Evolutionary conservation across 2,113 vertebrate species (phyloP).

Genomic region (Anarrhichthys ocellatus): DNA sequence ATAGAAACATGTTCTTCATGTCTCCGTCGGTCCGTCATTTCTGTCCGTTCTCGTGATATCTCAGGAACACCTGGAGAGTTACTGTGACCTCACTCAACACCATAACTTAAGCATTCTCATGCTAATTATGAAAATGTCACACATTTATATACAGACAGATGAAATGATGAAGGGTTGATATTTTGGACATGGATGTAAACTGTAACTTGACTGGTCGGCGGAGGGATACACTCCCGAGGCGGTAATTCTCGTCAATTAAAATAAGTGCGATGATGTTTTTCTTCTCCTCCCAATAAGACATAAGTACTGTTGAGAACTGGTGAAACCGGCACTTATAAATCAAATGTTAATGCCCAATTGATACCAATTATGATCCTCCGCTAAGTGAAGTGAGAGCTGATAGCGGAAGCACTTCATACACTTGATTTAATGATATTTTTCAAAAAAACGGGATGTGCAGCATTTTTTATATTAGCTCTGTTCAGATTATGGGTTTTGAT

Average conservation of each 20-base stretch:
- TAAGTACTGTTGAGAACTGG: constrained; percentile 22
- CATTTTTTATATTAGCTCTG: constrained; percentile 10
- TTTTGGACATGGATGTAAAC: too few species aligned
- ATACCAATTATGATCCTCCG: constrained; percentile 49
- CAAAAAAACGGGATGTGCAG: constrained; percentile 6
- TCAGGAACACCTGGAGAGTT: too few species aligned
- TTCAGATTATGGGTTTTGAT: constrained; percentile 20
- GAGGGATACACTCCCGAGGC: not conserved
- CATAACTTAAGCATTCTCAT: too few species aligned
- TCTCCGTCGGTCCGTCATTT: too few species aligned
- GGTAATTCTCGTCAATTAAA: not conserved
- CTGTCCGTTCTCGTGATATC: too few species aligned
- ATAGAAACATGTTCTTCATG: too few species aligned
- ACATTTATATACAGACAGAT: too few species aligned
- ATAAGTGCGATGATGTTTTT: not conserved
- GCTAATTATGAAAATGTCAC: too few species aligned
- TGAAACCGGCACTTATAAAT: constrained; percentile 42
- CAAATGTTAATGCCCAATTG: constrained; percentile 35
- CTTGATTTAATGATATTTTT: constrained; percentile 53
- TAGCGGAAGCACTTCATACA: constrained; percentile 28
- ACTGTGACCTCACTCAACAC: too few species aligned
- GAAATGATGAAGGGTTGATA: too few species aligned
- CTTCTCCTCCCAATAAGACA: not conserved
- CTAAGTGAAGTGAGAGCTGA: constrained; percentile 33
- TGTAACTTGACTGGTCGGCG: too few species aligned